phyloP scores from a whole-genome alignment of 2,888 invertebrate species.

The Netelia fuscicornis region DNA sequence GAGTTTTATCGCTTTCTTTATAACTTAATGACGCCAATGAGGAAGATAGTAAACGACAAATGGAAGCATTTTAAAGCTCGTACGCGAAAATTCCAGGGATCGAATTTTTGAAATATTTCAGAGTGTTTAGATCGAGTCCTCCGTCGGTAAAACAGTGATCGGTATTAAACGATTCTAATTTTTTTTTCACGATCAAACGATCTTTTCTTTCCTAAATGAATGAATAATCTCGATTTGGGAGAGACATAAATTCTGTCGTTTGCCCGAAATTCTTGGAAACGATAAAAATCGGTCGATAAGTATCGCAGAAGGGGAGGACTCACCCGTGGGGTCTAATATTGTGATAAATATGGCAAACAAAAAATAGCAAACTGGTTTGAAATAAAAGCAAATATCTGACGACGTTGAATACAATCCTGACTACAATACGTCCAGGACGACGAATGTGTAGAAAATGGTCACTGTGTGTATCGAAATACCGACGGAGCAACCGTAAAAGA shows the following conservation, averaged over 20 bases:
- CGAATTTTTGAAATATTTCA: not conserved
- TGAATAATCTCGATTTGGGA: slow-evolving; percentile 4
- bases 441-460: slow-evolving; percentile 42
- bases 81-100: not conserved
- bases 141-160: too few relatives aligned
- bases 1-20: not conserved
- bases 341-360: slow-evolving; percentile 9
- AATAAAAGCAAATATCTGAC: slow-evolving; percentile 53
- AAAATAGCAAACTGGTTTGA: slow-evolving; percentile 8
- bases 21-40: not conserved
- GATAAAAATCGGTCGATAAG: too few relatives aligned
- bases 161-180: too few relatives aligned
- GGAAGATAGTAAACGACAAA: not conserved
- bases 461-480: slow-evolving; percentile 49
- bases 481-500: not conserved
- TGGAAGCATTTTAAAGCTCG: not conserved
- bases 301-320: not conserved
- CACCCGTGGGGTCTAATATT: not conserved
- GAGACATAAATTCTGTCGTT: not conserved
- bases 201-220: slow-evolving; percentile 1
- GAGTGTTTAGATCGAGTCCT: not conserved
- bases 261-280: too few relatives aligned
- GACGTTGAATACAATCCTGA: slow-evolving; percentile 44
- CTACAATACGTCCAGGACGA: slow-evolving; percentile 29
- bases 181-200: too few relatives aligned